Conservation (phyloP, 2,113 vertebrate species). For the Labeo rohita region DNA sequence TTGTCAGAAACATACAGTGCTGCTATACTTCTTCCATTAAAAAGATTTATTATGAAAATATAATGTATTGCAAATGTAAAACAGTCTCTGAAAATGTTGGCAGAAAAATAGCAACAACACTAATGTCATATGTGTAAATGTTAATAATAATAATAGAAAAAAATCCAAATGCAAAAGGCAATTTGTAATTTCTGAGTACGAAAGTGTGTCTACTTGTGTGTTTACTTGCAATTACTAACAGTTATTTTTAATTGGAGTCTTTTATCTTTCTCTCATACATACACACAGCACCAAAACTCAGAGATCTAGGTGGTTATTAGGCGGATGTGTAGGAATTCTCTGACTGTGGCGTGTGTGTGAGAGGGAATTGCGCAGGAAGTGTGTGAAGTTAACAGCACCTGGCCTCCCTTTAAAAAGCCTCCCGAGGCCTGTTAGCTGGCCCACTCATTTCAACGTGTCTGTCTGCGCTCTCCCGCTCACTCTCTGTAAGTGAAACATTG, state of each 20-base stretch:
- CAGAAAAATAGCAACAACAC: no score
- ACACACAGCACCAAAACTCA: conserved; percentile 11
- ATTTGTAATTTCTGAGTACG: not conserved
- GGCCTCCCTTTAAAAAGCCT: conserved; percentile 81
- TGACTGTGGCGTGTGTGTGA: conserved; percentile 37
- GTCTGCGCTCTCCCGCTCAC: conserved; percentile 62
- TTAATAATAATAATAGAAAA: not conserved
- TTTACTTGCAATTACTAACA: not conserved
- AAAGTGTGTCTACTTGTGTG: not conserved
- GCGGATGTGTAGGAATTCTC: conserved; percentile 42
- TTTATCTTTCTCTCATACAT: conserved; percentile 1
- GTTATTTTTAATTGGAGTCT: not conserved
- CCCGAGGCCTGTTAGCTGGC: conserved; percentile 82
- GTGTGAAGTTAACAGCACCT: conserved; percentile 80
- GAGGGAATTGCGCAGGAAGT: conserved; percentile 71
- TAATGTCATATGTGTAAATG: not conserved
- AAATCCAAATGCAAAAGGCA: not conserved
- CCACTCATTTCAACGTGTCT: conserved; percentile 84
- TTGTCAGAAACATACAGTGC: not conserved
- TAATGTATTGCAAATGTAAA: not conserved
- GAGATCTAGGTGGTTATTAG: conserved; percentile 22
- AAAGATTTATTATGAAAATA: not conserved
- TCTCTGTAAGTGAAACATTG: conserved; percentile 68
- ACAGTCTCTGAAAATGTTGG: not conserved
- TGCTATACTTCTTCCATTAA: not conserved